These are phyloP conservation scores for Plecotus auritus DNA, from an alignment of 2,113 vertebrate species.

Conservation along the genomic window DNA sequence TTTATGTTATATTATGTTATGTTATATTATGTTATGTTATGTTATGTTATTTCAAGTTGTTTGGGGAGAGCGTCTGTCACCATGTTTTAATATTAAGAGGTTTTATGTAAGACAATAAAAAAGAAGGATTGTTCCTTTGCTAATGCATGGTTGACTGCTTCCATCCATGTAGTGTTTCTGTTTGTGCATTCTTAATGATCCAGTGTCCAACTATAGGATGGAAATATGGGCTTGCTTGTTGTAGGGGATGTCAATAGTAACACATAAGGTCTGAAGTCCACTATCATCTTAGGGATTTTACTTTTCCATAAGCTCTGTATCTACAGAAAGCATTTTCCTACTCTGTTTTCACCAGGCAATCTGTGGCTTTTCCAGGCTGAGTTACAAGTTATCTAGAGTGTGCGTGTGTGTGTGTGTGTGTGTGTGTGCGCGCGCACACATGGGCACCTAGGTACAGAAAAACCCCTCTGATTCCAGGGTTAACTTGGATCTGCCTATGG, in stretches of 20 bases:
- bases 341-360: not conserved
- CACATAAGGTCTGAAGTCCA: not conserved
- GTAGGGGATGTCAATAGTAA: not conserved
- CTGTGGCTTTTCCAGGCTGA: not conserved
- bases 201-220: not conserved
- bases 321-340: not conserved
- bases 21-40: not conserved
- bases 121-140: not conserved
- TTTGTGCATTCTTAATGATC: not conserved
- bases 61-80: not conserved
- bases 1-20: not conserved
- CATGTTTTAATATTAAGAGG: not conserved
- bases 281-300: not conserved
- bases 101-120: not conserved
- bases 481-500: not conserved
- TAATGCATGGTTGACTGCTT: not conserved
- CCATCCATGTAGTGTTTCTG: not conserved
- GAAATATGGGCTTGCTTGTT: not conserved
- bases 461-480: not conserved
- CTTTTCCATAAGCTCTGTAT: not conserved
- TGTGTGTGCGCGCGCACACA: not conserved
- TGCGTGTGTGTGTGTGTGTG: not conserved
- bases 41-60: not conserved
- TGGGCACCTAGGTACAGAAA: not conserved
- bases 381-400: not conserved